These are phyloP conservation scores for Addax nasomaculatus DNA, from an alignment of 2,113 vertebrate genomes.

Conservation along the genomic window DNA sequence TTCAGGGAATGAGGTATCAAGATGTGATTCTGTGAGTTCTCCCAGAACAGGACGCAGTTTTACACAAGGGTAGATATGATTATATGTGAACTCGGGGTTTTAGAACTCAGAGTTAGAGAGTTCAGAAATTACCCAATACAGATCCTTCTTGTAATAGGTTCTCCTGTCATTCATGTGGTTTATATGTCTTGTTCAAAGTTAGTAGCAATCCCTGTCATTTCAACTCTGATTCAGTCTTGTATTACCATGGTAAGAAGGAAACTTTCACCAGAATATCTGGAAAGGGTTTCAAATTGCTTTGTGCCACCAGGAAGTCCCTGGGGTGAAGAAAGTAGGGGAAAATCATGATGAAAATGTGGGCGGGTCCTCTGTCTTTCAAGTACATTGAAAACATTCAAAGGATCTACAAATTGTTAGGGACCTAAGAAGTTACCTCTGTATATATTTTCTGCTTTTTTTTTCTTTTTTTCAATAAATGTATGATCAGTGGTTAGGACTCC, in stretches of 20 bases:
- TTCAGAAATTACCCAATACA: neutral
- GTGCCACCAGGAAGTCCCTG: neutral
- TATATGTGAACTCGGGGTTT: neutral
- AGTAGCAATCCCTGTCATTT: neutral
- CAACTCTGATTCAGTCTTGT: neutral
- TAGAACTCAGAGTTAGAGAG: neutral
- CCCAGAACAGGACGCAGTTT: neutral
- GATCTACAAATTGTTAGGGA: neutral
- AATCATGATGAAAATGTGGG: neutral
- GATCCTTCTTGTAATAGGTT: neutral
- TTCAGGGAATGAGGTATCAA: neutral
- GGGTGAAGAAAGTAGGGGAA: neutral
- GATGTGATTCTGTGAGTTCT: neutral
- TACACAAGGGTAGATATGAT: neutral
- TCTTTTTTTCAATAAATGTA: neutral
- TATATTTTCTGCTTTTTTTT: neutral
- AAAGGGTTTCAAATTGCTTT: slow-evolving; percentile 24
- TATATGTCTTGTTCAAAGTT: neutral
- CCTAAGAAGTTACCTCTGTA: neutral
- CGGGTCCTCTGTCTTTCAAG: neutral
- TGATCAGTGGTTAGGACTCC: neutral
- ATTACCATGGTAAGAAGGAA: neutral
- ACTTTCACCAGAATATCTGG: neutral
- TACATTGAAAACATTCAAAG: neutral
- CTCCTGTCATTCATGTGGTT: neutral